Percentiles rank a stretch among this genome's conserved stretches.
Conservation (phyloP, 2,797 vertebrate genomes). For the Streptopelia turtur region DNA sequence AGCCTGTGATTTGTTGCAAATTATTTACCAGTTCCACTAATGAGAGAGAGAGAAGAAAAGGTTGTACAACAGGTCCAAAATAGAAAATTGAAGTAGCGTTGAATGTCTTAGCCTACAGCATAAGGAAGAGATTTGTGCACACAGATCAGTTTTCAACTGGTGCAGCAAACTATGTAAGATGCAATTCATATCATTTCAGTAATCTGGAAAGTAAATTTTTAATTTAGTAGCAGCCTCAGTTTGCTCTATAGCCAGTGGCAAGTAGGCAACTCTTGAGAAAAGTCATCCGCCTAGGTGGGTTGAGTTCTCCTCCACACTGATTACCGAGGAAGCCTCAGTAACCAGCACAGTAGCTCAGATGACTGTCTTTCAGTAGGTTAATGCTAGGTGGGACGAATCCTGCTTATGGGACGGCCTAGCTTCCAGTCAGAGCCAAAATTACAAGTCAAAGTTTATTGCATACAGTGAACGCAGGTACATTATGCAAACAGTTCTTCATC, state of each 20-base stretch:
- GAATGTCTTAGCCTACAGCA: background rate
- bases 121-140: background rate
- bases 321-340: background rate
- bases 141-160: background rate
- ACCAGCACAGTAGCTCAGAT: background rate
- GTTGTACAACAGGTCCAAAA: background rate
- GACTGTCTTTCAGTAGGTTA: background rate
- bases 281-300: background rate
- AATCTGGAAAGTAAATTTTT: background rate
- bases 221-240: background rate
- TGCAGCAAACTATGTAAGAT: background rate
- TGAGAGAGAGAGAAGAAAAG: background rate
- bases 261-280: background rate
- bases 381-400: background rate
- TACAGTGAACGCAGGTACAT: accelerated
- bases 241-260: background rate
- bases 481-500: background rate
- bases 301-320: background rate
- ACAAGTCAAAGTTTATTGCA: background rate
- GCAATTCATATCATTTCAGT: background rate
- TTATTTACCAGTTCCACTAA: background rate
- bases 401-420: background rate
- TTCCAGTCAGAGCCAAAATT: background rate
- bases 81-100: background rate
- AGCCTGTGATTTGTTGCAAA: background rate